Base-by-base conservation (phyloP, 2,888 invertebrate species). In the Leptinotarsa tumamoca region DNA sequence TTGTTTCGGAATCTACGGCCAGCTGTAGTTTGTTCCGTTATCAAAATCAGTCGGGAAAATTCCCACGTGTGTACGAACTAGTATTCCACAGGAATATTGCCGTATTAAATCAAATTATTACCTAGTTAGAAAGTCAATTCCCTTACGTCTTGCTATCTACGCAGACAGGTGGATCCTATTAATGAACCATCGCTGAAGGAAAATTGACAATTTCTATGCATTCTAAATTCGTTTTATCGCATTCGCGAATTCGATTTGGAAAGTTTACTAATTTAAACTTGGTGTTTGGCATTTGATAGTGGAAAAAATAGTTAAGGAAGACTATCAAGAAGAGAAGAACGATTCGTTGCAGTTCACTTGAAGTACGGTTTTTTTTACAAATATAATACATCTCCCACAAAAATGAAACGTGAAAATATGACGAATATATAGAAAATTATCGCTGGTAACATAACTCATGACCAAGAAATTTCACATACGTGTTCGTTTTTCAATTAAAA, bases 211-310 rank as follows among this genome's bases (percentile, higher is more conserved):
- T 69, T 69, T 69, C 43, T 56, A 56, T 69, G 69, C 69, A 69
- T 69, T 15, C 33, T 33, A 18, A 54, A 69, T 56, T 54, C 69
- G 10, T 56, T n/a, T 33, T 33, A 69, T 69, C 54, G 69, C 33
- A 54, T 33, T 21, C 15, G 33, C 14, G 21, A 56, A 56, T 69
- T 69, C 43, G 21, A 69, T 69, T 69, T 33, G 21, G 56, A 56
- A 69, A 69, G 54, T 69, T 69, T 56, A 33, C 56, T 69, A 33
- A 18, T 69, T 69, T 14, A 69, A 69, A 69, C 52, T 68, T 68
- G 52, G 27, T 68, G n/a, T n/a, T 4, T 33, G 21, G 54, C 54
- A 21, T n/a, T 50, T 18, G 51, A 18, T 51, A 50, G 13, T 51
- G 21, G 67, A 15, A 67, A 18, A 18, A 58, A 23, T 23, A 58